phyloP scores from a whole-genome alignment of 2,113 vertebrate species.

The Rhagologus leucostigma region DNA sequence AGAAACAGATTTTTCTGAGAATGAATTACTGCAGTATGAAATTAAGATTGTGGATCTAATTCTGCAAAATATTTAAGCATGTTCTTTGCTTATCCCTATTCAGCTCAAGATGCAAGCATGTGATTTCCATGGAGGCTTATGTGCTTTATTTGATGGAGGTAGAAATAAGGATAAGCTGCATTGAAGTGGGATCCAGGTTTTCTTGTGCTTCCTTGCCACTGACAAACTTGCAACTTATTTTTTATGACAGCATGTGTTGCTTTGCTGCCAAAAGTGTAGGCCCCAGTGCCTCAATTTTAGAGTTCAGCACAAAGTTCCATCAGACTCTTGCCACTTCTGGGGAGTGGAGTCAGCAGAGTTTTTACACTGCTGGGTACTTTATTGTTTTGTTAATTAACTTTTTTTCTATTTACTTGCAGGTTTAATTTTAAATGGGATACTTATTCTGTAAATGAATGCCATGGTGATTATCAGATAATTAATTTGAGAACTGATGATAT shows the following conservation, averaged over 20 bases:
- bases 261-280: not conserved
- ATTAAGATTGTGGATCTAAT: slow-evolving; percentile 25
- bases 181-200: not conserved
- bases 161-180: not conserved
- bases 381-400: slow-evolving; percentile 60
- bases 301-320: not conserved
- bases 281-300: not conserved
- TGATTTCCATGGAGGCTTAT: slow-evolving; percentile 27
- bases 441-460: slow-evolving; percentile 44
- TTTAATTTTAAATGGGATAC: slow-evolving; percentile 52
- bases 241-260: not conserved
- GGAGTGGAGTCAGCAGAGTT: slow-evolving; percentile 16
- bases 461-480: slow-evolving; percentile 63
- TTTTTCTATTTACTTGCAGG: slow-evolving; percentile 24
- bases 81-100: slow-evolving; percentile 29
- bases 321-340: not conserved
- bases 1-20: slow-evolving; percentile 24
- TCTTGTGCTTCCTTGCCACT: not conserved
- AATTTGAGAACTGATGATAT: slow-evolving; percentile 40
- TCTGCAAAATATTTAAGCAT: slow-evolving; percentile 43
- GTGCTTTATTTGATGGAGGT: not conserved
- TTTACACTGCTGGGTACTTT: slow-evolving; percentile 25
- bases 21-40: slow-evolving; percentile 3
- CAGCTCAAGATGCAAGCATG: not conserved
- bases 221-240: not conserved